A percentile compares a stretch with the other conserved stretches of the same genome.
Conservation (phyloP, 1,140 invertebrate genomes). For the Plectus sambesii region DNA sequence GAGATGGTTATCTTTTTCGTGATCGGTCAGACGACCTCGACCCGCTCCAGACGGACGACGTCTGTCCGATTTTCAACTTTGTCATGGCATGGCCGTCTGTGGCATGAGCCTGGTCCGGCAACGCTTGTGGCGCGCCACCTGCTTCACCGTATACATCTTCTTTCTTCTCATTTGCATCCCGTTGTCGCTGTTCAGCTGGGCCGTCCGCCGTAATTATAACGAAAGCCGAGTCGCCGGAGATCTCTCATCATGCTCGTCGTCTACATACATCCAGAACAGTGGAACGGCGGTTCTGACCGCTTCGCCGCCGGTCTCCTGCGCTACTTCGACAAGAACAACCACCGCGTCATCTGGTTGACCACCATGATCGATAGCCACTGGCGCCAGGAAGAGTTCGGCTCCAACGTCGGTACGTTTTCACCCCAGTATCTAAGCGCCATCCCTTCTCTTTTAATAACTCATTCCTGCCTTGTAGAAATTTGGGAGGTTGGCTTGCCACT, state of each 20-base stretch:
- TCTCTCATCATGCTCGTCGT: constrained; percentile 46
- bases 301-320: constrained; percentile 39
- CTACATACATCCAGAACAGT: constrained; percentile 45
- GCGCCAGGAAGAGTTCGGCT: constrained; percentile 35
- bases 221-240: too few species aligned
- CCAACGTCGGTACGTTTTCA: constrained; percentile 36
- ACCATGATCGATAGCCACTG: constrained; percentile 46
- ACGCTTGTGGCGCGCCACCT: too few species aligned
- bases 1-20: too few species aligned
- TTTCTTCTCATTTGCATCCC: too few species aligned
- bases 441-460: constrained; percentile 4
- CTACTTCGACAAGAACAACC: constrained; percentile 34
- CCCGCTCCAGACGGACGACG: too few species aligned
- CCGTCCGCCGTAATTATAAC: too few species aligned
- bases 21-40: too few species aligned
- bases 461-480: constrained; percentile 29
- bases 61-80: too few species aligned
- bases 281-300: constrained; percentile 43
- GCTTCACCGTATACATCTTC: too few species aligned
- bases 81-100: too few species aligned
- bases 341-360: constrained; percentile 41
- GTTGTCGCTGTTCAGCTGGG: too few species aligned
- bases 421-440: neutral
- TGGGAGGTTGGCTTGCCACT: constrained; percentile 31
- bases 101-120: too few species aligned